Evolutionary conservation across 2,113 vertebrate genomes (phyloP).

Genomic region (Sylvicapra grimmia): DNA sequence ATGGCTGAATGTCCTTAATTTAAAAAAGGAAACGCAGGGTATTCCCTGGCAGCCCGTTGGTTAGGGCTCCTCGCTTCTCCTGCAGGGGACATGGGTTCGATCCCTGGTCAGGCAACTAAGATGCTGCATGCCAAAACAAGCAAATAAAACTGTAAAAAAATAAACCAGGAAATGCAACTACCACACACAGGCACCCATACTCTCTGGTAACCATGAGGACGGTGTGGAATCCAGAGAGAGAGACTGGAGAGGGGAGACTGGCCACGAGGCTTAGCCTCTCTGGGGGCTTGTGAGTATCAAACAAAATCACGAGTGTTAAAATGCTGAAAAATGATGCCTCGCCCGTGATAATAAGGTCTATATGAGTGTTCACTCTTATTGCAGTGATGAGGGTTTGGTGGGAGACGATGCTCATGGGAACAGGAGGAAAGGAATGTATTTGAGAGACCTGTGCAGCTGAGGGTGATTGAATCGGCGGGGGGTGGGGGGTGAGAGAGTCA

Average conservation of each 20-base stretch:
- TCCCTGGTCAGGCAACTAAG: background rate
- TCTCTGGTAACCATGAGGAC: background rate
- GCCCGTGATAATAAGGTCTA: background rate
- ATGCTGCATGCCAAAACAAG: background rate
- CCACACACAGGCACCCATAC: too few relatives aligned
- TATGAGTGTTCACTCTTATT: rapidly evolving
- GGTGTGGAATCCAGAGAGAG: background rate
- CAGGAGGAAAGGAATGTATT: background rate
- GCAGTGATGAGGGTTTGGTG: background rate
- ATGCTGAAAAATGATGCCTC: background rate
- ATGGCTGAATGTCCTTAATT: background rate
- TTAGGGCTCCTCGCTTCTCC: background rate
- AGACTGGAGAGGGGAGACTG: background rate
- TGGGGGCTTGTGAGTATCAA: background rate
- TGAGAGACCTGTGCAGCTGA: background rate
- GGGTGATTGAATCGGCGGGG: background rate
- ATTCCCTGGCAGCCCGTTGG: background rate
- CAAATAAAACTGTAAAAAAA: background rate
- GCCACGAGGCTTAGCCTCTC: background rate
- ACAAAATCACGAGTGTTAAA: background rate
- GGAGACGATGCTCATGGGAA: rapidly evolving
- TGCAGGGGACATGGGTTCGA: background rate
- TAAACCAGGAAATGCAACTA: background rate
- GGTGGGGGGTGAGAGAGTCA: background rate
- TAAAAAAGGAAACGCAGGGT: background rate